Evolutionary conservation across 1,140 invertebrate genomes (phyloP).

Genomic region (Pseudomyrmex sp.): DNA sequence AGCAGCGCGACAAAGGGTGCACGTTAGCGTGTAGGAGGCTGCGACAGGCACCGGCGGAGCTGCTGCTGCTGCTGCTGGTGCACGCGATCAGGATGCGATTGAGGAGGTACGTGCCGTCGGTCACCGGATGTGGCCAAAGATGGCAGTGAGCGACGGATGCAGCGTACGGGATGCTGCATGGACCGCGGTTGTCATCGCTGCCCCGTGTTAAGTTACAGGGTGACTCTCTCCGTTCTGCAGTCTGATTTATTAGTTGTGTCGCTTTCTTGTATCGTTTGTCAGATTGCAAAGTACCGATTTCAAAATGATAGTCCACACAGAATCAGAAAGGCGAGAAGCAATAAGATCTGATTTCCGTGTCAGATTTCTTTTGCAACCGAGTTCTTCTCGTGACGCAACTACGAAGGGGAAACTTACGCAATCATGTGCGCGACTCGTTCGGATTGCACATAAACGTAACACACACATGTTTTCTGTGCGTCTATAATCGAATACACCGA

Average conservation of each 20-base stretch:
- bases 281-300: neutral
- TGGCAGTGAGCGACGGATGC: constrained; percentile 68
- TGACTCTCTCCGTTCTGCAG: constrained; percentile 1
- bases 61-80: constrained; percentile 47
- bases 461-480: neutral
- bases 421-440: neutral
- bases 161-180: constrained; percentile 66
- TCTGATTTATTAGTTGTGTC: neutral
- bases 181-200: constrained; percentile 34
- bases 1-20: constrained; percentile 64
- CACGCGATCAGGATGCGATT: constrained; percentile 74
- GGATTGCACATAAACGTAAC: neutral
- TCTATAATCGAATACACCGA: neutral
- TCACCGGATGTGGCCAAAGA: constrained; percentile 65
- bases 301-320: no score
- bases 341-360: constrained; percentile 10
- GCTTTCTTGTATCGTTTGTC: neutral
- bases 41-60: constrained; percentile 51
- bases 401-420: constrained; percentile 36
- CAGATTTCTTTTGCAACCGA: neutral
- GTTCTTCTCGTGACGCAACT: neutral
- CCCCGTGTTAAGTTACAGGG: neutral
- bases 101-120: constrained; percentile 74
- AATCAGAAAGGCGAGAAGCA: constrained; percentile 25
- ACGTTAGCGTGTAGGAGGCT: constrained; percentile 37